Evolutionary conservation across 2,113 vertebrate species (phyloP).

Genomic region (Megaceryle maxima): DNA sequence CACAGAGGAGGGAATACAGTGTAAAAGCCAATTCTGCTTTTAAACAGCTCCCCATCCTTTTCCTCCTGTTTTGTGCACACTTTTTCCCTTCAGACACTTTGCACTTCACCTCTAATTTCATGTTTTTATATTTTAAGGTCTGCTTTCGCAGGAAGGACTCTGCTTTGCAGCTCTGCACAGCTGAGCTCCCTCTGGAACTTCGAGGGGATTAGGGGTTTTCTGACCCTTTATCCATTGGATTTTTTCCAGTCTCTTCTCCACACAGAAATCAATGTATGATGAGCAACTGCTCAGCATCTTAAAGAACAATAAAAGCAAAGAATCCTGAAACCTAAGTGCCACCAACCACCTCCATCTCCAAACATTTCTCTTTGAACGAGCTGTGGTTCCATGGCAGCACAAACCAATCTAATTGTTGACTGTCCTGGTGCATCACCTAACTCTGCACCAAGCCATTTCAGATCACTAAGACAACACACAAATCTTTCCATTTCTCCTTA

Average conservation of each 20-base stretch:
- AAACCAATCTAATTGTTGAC: not conserved
- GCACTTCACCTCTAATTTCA: not conserved
- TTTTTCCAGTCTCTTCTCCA: slow-evolving; percentile 13
- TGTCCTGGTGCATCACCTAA: not conserved
- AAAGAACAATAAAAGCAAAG: slow-evolving; percentile 5
- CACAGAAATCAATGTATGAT: slow-evolving; percentile 6
- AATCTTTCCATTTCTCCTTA: not conserved
- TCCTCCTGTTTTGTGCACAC: not conserved
- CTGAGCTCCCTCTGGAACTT: slow-evolving; percentile 16
- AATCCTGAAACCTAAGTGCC: not conserved
- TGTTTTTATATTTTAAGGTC: not conserved
- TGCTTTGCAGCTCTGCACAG: not conserved
- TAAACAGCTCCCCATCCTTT: not conserved
- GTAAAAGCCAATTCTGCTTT: slow-evolving; percentile 16
- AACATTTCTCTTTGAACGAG: not conserved
- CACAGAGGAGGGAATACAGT: not conserved
- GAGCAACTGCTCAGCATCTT: not conserved
- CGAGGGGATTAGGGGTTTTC: slow-evolving; percentile 4
- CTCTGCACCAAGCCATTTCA: not conserved
- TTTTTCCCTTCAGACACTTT: not conserved
- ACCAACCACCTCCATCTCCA: not conserved
- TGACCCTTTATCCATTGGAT: slow-evolving; percentile 5
- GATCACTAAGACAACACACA: not conserved
- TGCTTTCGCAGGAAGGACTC: slow-evolving; percentile 2
- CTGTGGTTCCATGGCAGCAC: not conserved